Base-by-base conservation (phyloP, 2,888 invertebrate species). In the Stenotaenia linearis region DNA sequence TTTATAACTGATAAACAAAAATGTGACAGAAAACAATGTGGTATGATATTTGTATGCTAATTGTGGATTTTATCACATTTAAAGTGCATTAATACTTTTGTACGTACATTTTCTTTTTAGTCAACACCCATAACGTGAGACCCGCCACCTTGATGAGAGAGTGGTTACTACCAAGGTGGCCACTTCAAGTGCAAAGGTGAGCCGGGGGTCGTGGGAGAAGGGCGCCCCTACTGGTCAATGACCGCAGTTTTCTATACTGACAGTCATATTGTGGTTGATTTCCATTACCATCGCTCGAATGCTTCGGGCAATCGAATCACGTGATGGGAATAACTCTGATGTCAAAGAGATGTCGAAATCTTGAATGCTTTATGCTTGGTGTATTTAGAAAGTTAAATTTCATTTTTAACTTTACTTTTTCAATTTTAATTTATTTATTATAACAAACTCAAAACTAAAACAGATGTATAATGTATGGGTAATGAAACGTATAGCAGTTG, bases 181-280 rank as follows among this genome's bases (percentile, higher is more conserved):
- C 69, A 69, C 69, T 23, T 69, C 69, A 69, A 69, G 69, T 69
- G 69, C 69, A 69, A 69, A 69, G 69, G 69, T 69, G 69, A 69
- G 69, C 69, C 69, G 69, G 69, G 69, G 69, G 69, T 69, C 69
- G 69, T 69, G 69, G 69, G 69, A 69, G 69, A 69, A 69, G 69
- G 69, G 25, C 69, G 69, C 69, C 69, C 69, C 69, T 69, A 69
- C 69, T 69, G 69, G 69, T 69, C 69, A 69, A 69, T 69, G 69
- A 69, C 69, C 69, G 69, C 69, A 28, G 69, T 28, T 69, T 69
- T 69, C 69, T 69, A 50, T 50, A 69, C 69, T 69, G 69, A 69
- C 69, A 69, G 69, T 69, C 69, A 69, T 69, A 69, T 69, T 69
- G 69, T 69, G 69, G 69, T 28, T 69, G 69, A 69, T 69, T 69